These are phyloP conservation scores for Drosophila tanythrix DNA, from an alignment of 2,888 invertebrate species.

Conservation along the genomic window DNA sequence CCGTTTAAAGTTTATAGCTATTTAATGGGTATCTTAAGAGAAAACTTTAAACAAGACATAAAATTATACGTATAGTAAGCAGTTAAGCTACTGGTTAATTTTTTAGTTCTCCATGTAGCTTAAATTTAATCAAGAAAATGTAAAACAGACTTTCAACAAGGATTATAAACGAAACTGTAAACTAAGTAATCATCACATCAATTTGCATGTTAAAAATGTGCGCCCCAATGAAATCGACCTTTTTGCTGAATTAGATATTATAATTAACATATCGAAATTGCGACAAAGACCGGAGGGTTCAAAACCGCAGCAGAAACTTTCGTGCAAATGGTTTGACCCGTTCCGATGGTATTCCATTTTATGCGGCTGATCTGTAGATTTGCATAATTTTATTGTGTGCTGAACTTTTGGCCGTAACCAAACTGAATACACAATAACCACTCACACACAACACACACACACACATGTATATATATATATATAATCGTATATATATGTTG, in stretches of 20 bases:
- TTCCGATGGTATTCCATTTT: constrained; percentile 21
- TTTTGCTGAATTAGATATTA: constrained; percentile 27
- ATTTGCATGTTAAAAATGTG: not conserved
- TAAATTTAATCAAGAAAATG: not conserved
- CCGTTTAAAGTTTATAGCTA: not conserved
- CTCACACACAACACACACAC: constrained; percentile 4
- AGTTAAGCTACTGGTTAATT: not conserved
- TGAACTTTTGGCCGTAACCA: constrained; percentile 56
- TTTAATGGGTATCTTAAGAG: not conserved
- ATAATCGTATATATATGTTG: constrained; percentile 1
- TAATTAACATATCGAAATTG: constrained; percentile 43
- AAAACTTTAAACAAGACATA: not conserved
- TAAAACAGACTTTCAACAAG: not conserved
- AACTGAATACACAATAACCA: constrained; percentile 45
- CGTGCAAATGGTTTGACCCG: not conserved
- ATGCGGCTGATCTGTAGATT: constrained; percentile 64
- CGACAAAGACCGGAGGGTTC: constrained; percentile 14
- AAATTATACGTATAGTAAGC: not conserved
- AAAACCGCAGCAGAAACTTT: constrained; percentile 41
- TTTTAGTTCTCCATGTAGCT: not conserved
- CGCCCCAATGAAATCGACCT: not conserved
- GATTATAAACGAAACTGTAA: not conserved
- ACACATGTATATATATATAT: constrained; percentile 6
- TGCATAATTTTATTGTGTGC: constrained; percentile 78
- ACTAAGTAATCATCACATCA: not conserved